These are phyloP conservation scores for Augochlorella aurata DNA, from an alignment of 2,888 invertebrate genomes.

Conservation along the genomic window DNA sequence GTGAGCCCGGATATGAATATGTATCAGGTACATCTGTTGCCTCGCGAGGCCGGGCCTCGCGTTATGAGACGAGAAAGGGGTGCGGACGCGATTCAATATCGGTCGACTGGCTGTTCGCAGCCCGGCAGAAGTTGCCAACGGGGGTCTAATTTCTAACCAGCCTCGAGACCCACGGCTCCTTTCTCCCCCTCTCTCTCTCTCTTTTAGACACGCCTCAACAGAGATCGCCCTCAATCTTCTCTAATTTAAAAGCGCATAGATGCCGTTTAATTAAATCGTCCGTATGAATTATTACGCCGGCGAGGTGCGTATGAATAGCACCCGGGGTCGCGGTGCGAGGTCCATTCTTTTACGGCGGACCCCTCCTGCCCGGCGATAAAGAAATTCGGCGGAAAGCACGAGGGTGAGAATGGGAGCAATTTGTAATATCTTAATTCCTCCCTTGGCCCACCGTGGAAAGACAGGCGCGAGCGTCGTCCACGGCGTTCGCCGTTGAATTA, in stretches of 20 bases:
- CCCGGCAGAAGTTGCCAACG: conserved; percentile 44
- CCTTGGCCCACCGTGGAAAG: neutral
- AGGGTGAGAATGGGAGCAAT: conserved; percentile 27
- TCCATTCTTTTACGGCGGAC: neutral
- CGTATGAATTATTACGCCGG: neutral
- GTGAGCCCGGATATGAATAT: conserved; percentile 72
- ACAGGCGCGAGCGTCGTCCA: too few species aligned
- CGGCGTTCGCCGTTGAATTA: neutral
- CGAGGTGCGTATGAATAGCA: neutral
- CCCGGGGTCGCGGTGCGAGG: neutral
- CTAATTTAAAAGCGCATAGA: conserved; percentile 9
- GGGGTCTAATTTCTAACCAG: conserved; percentile 51
- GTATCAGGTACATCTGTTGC: conserved; percentile 76
- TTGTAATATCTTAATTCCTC: conserved; percentile 10
- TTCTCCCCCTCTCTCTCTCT: neutral
- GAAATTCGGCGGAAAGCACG: neutral
- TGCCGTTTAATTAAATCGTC: conserved; percentile 35
- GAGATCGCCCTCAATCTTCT: conserved; percentile 7
- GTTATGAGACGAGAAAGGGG: conserved; percentile 71
- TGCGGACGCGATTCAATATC: conserved; percentile 72
- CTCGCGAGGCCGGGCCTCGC: conserved; percentile 54
- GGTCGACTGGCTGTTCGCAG: conserved; percentile 49
- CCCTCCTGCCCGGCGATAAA: neutral
- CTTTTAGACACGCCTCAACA: neutral
- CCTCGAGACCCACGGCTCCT: neutral